These are phyloP conservation scores for Ridgeia piscesae DNA, from an alignment of 1,140 invertebrate species.

Conservation along the genomic window DNA sequence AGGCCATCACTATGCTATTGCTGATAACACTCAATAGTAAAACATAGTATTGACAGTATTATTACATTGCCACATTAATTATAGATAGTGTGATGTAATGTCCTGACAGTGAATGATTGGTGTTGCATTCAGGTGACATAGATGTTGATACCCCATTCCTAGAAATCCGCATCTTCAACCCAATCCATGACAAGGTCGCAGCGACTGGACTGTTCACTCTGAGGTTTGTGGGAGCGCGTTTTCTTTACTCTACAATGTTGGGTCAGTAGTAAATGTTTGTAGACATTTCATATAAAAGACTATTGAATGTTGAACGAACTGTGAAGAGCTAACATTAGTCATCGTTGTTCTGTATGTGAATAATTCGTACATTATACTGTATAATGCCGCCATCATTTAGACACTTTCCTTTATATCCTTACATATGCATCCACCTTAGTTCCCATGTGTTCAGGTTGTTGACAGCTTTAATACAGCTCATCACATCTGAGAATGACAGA, in stretches of 20 bases:
- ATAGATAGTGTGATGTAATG: conserved; percentile 11
- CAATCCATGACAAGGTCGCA: conserved; percentile 53
- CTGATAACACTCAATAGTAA: too few species aligned
- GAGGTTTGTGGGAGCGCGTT: not conserved
- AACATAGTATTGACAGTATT: too few species aligned
- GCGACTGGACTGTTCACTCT: not conserved
- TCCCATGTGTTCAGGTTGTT: too few species aligned
- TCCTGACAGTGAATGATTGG: not conserved
- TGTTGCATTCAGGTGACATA: conserved; percentile 67
- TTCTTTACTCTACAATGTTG: not conserved
- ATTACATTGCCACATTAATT: too few species aligned
- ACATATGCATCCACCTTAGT: too few species aligned
- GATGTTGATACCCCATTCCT: conserved; percentile 78
- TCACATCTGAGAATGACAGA: too few species aligned
- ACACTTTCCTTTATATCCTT: too few species aligned
- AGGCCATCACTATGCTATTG: too few species aligned
- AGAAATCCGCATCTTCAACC: conserved; percentile 77
- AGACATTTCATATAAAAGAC: not conserved
- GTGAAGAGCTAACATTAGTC: not conserved
- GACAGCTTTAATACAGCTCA: too few species aligned
- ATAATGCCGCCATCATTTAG: too few species aligned
- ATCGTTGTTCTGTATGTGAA: not conserved
- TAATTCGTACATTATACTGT: too few species aligned
- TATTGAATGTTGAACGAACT: not conserved
- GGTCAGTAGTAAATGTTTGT: not conserved